Percentiles rank a stretch among this genome's conserved stretches.
These are phyloP conservation scores for Coelinius sp. DNA, from an alignment of 2,888 invertebrate species.

Conservation along the genomic window DNA sequence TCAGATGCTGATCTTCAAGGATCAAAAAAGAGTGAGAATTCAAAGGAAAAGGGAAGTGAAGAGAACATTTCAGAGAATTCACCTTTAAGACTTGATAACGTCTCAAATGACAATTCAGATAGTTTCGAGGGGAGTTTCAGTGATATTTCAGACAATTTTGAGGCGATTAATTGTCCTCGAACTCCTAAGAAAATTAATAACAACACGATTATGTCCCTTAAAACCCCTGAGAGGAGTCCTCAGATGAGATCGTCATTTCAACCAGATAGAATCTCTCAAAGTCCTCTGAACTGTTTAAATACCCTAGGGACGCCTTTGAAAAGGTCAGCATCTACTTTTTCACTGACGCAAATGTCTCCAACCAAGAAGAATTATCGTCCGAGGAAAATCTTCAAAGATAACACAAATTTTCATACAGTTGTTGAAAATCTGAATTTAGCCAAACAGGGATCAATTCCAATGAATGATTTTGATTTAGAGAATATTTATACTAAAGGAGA, in stretches of 20 bases:
- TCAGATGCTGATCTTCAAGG: neutral
- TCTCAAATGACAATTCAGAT: neutral
- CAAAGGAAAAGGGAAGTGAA: neutral
- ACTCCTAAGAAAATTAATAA: neutral
- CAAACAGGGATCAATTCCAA: slow-evolving; percentile 51
- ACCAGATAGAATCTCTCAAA: neutral
- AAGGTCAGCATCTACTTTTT: neutral
- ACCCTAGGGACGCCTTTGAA: neutral
- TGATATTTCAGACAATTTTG: neutral
- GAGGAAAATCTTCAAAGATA: slow-evolving; percentile 42
- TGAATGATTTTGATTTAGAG: slow-evolving; percentile 56
- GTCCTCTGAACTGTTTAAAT: neutral
- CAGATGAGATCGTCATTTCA: neutral
- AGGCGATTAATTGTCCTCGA: neutral
- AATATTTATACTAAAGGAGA: slow-evolving; percentile 50
- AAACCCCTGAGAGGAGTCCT: neutral
- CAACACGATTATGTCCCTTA: neutral
- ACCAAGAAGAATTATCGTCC: slow-evolving; percentile 12
- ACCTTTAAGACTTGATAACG: neutral
- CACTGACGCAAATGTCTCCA: neutral
- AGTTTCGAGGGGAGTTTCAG: neutral
- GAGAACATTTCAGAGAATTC: neutral
- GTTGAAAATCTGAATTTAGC: slow-evolving; percentile 59
- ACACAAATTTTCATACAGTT: slow-evolving; percentile 37
- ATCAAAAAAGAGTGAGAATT: neutral